These are phyloP conservation scores for Rutpela maculata DNA, from an alignment of 2,888 invertebrate species.

Conservation along the genomic window DNA sequence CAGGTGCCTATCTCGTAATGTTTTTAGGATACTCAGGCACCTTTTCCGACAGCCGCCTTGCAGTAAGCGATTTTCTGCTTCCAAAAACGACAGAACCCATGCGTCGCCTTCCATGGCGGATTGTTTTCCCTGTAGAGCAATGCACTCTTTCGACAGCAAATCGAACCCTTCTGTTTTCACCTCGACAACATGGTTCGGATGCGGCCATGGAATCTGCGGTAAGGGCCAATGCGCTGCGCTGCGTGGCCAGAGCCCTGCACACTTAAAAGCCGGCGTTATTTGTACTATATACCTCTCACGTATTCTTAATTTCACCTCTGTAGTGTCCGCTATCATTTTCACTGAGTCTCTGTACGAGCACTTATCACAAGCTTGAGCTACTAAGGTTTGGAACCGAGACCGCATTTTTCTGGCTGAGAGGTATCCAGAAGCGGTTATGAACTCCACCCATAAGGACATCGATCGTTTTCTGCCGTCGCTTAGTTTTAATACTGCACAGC, in stretches of 20 bases:
- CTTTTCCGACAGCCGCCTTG: slow-evolving; percentile 80
- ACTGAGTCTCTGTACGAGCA: slow-evolving; percentile 86
- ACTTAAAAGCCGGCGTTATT: slow-evolving; percentile 90
- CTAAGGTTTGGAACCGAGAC: slow-evolving; percentile 87
- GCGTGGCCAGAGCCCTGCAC: slow-evolving; percentile 89
- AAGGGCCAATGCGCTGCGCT: slow-evolving; percentile 89
- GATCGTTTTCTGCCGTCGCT: slow-evolving; percentile 90
- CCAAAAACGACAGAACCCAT: slow-evolving; percentile 87
- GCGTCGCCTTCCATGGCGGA: slow-evolving; percentile 90
- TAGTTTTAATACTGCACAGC: slow-evolving; percentile 89
- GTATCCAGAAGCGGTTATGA: slow-evolving; percentile 91
- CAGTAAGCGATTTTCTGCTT: slow-evolving; percentile 85
- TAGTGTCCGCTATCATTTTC: slow-evolving; percentile 88
- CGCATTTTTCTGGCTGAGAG: slow-evolving; percentile 89
- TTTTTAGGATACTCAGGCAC: slow-evolving; percentile 86
- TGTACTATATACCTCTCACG: slow-evolving; percentile 87
- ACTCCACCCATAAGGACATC: slow-evolving; percentile 94
- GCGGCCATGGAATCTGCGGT: slow-evolving; percentile 88
- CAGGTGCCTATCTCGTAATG: slow-evolving; percentile 85
- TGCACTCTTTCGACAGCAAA: slow-evolving; percentile 84
- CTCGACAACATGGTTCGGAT: slow-evolving; percentile 85
- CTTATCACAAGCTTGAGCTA: slow-evolving; percentile 87
- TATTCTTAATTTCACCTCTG: slow-evolving; percentile 86
- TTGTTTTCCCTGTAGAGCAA: slow-evolving; percentile 81
- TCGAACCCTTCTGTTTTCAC: slow-evolving; percentile 91